A percentile compares a stretch with the other conserved stretches of the same genome.
Conservation (phyloP, 1,140 invertebrate species). For the Tetragonula clypearis region DNA sequence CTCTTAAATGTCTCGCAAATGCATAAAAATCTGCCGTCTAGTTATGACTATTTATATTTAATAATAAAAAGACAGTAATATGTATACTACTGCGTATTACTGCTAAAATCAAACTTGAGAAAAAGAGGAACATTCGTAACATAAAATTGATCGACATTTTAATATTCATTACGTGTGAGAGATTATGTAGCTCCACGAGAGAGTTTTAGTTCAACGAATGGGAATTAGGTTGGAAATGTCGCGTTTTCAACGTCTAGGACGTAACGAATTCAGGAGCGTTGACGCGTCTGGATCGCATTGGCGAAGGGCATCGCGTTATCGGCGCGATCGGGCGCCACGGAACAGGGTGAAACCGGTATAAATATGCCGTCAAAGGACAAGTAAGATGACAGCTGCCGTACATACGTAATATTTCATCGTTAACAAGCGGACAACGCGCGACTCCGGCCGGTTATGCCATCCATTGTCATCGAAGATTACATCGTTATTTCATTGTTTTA, state of each 20-base stretch:
- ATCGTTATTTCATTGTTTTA: constrained; percentile 62
- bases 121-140: too few species aligned
- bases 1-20: too few species aligned
- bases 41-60: too few species aligned
- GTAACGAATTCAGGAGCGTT: constrained; percentile 42
- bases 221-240: too few species aligned
- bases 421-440: constrained; percentile 57
- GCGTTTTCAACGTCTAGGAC: background rate
- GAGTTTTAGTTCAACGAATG: too few species aligned
- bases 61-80: too few species aligned
- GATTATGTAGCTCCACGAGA: too few species aligned
- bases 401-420: constrained; percentile 57
- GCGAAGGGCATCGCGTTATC: constrained; percentile 41
- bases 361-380: constrained; percentile 56
- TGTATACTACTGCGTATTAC: too few species aligned
- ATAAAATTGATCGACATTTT: too few species aligned
- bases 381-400: constrained; percentile 54
- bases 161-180: too few species aligned
- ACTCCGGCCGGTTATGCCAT: constrained; percentile 51
- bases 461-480: constrained; percentile 58
- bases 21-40: too few species aligned
- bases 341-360: constrained; percentile 53
- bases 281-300: constrained; percentile 29
- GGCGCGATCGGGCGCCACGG: constrained; percentile 37
- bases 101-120: too few species aligned